Evolutionary conservation across 2,797 vertebrate species (phyloP).

Genomic region (Labeo calbasu): DNA sequence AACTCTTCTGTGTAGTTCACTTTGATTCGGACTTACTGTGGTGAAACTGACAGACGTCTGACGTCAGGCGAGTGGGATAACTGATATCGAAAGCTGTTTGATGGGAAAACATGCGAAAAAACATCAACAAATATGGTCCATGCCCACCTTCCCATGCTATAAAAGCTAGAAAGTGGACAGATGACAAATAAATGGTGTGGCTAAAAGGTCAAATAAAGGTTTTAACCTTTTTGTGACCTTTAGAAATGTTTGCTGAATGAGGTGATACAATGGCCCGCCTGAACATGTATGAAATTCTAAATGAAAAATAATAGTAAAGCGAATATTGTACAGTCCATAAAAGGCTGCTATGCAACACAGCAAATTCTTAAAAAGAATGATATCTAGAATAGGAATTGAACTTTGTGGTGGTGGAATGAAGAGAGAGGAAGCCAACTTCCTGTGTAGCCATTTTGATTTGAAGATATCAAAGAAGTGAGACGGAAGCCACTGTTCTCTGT

Average conservation of each 20-base stretch:
- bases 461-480: conserved; percentile 58
- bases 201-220: neutral
- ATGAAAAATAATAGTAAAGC: conserved; percentile 35
- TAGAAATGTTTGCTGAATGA: neutral
- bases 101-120: conserved; percentile 13
- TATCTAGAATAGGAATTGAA: conserved; percentile 13
- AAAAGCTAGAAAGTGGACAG: neutral
- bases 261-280: neutral
- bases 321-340: neutral
- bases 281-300: neutral
- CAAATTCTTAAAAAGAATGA: conserved; percentile 18
- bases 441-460: conserved; percentile 53
- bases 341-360: neutral
- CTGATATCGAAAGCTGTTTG: neutral
- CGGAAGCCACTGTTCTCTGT: conserved; percentile 56
- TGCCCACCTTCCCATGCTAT: neutral
- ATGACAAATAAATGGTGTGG: neutral
- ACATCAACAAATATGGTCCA: conserved; percentile 29
- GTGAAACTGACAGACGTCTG: conserved; percentile 23
- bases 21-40: conserved; percentile 50
- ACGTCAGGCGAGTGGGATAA: conserved; percentile 43
- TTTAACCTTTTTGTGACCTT: conserved; percentile 1
- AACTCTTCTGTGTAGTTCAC: conserved; percentile 22
- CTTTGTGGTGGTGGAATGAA: conserved; percentile 29
- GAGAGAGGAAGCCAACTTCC: conserved; percentile 48